Evolutionary conservation across 1,140 invertebrate species (phyloP), one percentile per base, ranked within the genome.

Genomic region (Neodiprion virginianus): DNA sequence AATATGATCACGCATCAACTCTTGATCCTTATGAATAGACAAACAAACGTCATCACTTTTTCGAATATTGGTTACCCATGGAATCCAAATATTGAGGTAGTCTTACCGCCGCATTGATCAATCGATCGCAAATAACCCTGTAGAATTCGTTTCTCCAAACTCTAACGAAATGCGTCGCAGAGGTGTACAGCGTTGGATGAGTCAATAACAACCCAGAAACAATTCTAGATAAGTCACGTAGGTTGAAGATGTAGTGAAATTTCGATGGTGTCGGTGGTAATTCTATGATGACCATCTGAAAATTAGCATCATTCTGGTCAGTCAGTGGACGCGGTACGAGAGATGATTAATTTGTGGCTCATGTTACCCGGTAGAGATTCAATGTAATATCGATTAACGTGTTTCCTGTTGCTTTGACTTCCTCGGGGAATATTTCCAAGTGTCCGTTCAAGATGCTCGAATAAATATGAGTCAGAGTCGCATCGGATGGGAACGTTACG

Each of bases 201-300:
- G 94, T 95, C 72, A 95, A 90, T 73, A 94, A 92, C 75, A 98
- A 82, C 4, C 96, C 96, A 61, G 92, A 92, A 75, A 92, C 93
- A 47, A 97, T 93, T 69, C 95, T 91, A 1, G 95, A 96, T 69
- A 98, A 87, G 89, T 98, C 96, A 76, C 96, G 91, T 86, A 98
- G 91, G 85, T 97, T 98, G 87, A 97, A 98, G 75, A 97, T 96
- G 86, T 98, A 98, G 86, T 98, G 96, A 88, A 98, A 98, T 85
- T 96, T 97, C 7, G 93, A 94, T 7, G 97, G 97, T 0, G 96
- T 97, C 17, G 96, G 96, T n/a, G 96, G 95, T 71, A 98, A 84
- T 77, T 96, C 93, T 17, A 90, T 88, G 71, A 94, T 92, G 49
- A 95, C 90, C 72, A 91, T 89, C 91, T 94, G 78, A 28, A 86